phyloP scores from a whole-genome alignment of 2,888 invertebrate species.

The Melanargia galathea region DNA sequence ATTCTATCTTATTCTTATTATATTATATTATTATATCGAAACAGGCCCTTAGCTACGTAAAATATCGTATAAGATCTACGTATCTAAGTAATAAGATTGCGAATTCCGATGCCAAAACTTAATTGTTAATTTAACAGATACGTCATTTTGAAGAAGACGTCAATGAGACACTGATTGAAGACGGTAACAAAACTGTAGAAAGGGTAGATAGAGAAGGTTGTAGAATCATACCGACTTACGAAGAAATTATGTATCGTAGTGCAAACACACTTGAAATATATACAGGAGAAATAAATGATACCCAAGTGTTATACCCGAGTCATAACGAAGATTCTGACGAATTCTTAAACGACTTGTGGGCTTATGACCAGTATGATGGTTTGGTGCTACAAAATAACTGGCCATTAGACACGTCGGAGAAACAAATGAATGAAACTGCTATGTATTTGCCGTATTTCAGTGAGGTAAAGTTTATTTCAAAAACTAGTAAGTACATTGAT shows the following conservation, averaged over 20 bases:
- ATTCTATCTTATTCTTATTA: too few species aligned
- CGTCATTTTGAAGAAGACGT: constrained; percentile 39
- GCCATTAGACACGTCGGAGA: constrained; percentile 71
- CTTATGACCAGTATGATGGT: constrained; percentile 60
- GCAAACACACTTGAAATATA: constrained; percentile 50
- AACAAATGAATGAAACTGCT: constrained; percentile 58
- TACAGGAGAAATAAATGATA: constrained; percentile 49
- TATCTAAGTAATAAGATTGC: neutral
- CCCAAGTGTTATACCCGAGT: constrained; percentile 59
- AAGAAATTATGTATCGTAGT: constrained; percentile 49
- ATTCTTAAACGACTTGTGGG: constrained; percentile 58
- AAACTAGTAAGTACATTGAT: neutral
- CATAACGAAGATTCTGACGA: constrained; percentile 51
- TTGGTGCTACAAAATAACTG: constrained; percentile 80
- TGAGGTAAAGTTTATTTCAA: constrained; percentile 57
- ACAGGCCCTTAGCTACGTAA: too few species aligned
- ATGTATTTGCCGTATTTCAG: constrained; percentile 75
- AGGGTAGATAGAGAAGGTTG: constrained; percentile 34
- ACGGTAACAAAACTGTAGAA: constrained; percentile 33
- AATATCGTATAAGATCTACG: too few species aligned
- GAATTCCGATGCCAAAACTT: neutral
- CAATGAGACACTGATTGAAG: constrained; percentile 29
- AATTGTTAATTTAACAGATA: constrained; percentile 29
- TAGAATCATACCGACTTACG: constrained; percentile 44
- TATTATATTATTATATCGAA: too few species aligned